Evolutionary conservation across 2,113 vertebrate species (phyloP), one percentile per base, ranked within the genome.

Genomic region (Percina caprodes): DNA sequence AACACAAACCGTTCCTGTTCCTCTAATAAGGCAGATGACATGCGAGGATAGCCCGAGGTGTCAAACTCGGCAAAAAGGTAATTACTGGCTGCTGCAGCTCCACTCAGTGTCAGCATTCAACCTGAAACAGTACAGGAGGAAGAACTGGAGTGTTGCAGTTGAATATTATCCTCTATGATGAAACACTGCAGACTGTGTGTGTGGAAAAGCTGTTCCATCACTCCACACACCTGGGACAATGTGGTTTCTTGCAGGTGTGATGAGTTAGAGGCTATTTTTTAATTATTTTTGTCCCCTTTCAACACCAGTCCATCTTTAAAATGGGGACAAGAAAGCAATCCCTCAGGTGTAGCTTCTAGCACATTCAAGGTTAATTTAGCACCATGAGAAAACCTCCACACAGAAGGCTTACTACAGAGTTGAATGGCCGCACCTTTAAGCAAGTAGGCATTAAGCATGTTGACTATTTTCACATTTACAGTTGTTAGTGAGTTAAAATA

Each of bases 321-420:
- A 91, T 0, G 21, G 77, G 89, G 82, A 76, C 84, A 88, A 79
- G 51, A 61, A 69, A 76, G 72, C 26, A 10, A 85, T 72, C 87
- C 66, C 60, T 45, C 12, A 30, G 66, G 55, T 72, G 69, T 54
- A 79, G 63, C 77, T 79, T 72, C 58, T 65, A 83, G 85, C 70
- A 88, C 76, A 83, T 84, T 90, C 79, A 75, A 63, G 81, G 74
- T 87, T 89, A 89, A 84, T 52, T 73, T 92, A 94, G 92, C 93
- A 94, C 93, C 93, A 77, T 89, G 39, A 65, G 68, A 39, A 71
- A 55, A n/a, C 79, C 84, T 84, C 87, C 62, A 49, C 68, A 56
- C 3, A 3, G 69, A 54, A 85, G 82, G 78, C 4, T 74, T 55
- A 54, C 79, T 76, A 74, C 33, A 81, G 42, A 65, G 63, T 70